Base-by-base conservation (phyloP, 2,797 vertebrate species). In the Dicrostonyx torquatus region DNA sequence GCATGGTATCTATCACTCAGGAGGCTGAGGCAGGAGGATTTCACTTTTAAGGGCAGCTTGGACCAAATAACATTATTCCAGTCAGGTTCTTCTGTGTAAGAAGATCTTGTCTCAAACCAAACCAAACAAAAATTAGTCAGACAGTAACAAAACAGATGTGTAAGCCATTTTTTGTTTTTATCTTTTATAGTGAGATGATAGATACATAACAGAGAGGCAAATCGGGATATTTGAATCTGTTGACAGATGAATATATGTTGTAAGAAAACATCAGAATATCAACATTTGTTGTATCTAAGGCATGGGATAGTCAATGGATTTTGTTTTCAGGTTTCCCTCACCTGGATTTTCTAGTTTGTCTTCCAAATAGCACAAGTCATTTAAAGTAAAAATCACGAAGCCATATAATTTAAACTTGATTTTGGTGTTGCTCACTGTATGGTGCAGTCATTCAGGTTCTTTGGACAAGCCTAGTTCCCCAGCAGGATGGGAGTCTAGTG, bases 401-500 rank as follows among this genome's bases (percentile, higher is more conserved):
- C 53, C 31, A 48, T 13, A 37, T n/a, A 72, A 75, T 10, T 2
- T 29, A 22, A 85, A 29, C n/a, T 48, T 68, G 24, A 62, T 31
- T 58, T 75, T 31, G 26, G 6, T 5, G 4, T 82, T 72, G 37
- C 26, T 66, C 4, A 11, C 34, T 18, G 34, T 48, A 15, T n/a
- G 68, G 24, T 22, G 20, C 15, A 3, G 1, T 1, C 17, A n/a
- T 43, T 50, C 40, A 2, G 5, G 3, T 1, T 12, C 50, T 8
- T 0, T 50, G 43, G 37, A 6, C 34, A 43, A 26, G 45, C 15
- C 6, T 6, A 5, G 3, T 34, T 62, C 15, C 6, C 45, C 9
- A 26, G 13, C 0, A 37, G 11, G 1, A 2, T 31, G 34, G 6
- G 34, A 26, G 10, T 58, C n/a, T 2, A 18, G 20, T 0, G 13